Percentiles rank a stretch among this genome's conserved stretches.
phyloP scores from a whole-genome alignment of 1,140 invertebrate species.

The Trachymyrmex cornetzi region DNA sequence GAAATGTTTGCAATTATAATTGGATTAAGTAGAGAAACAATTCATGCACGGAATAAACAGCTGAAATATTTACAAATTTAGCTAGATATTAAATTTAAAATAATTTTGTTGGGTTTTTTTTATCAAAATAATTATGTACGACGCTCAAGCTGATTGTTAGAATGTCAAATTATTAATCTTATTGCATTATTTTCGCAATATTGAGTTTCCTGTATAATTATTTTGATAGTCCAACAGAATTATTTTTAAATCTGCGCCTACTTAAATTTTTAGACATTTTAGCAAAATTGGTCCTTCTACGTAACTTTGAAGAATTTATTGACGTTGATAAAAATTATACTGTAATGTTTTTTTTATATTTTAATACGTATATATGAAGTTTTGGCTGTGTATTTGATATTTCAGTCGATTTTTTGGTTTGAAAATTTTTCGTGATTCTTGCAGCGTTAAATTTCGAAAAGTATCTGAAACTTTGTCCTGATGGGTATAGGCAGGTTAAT shows the following conservation, averaged over 20 bases:
- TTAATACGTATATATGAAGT: neutral
- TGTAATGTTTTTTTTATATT: slow-evolving; percentile 1
- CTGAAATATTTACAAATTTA: too few species aligned
- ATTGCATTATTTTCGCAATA: too few species aligned
- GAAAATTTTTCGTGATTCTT: neutral
- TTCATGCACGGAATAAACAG: neutral
- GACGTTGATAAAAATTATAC: neutral
- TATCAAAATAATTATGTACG: too few species aligned
- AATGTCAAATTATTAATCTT: too few species aligned
- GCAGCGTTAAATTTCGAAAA: neutral
- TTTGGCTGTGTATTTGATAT: neutral
- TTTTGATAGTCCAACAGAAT: too few species aligned
- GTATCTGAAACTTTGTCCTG: slow-evolving; percentile 15
- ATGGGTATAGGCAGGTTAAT: neutral
- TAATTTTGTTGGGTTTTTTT: too few species aligned
- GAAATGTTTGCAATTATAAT: neutral
- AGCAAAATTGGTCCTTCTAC: too few species aligned
- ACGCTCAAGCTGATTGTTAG: too few species aligned
- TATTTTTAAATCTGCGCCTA: too few species aligned
- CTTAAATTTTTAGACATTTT: too few species aligned
- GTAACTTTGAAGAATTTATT: neutral
- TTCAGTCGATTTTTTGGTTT: slow-evolving; percentile 4
- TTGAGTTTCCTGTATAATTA: too few species aligned
- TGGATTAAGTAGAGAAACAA: neutral
- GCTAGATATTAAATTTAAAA: too few species aligned